Percentiles rank a stretch among this genome's conserved stretches.
Conservation (phyloP, 2,113 vertebrate genomes). For the Nanorana parkeri region DNA sequence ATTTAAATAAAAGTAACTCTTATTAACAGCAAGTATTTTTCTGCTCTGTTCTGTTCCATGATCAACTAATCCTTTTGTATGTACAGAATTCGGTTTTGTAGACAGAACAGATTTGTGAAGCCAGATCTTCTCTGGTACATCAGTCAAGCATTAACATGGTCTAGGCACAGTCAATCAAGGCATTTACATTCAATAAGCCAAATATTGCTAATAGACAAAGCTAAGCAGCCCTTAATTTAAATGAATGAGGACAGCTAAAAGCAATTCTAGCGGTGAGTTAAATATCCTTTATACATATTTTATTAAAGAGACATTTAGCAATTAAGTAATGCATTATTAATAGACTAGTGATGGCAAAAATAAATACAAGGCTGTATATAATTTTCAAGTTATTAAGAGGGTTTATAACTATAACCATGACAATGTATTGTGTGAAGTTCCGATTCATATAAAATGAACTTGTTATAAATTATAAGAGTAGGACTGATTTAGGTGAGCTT, state of each 20-base stretch:
- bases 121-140: background rate
- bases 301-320: background rate
- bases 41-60: background rate
- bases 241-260: background rate
- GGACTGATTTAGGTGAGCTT: too few species aligned
- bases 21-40: background rate
- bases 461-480: too few species aligned
- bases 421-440: too few species aligned
- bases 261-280: background rate
- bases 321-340: background rate
- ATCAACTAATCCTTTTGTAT: background rate
- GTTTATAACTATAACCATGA: too few species aligned
- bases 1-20: background rate
- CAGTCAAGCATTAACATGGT: background rate
- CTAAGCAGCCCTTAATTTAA: slow-evolving; percentile 21
- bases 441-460: too few species aligned
- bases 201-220: slow-evolving; percentile 22
- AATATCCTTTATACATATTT: slow-evolving; percentile 26
- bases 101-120: background rate
- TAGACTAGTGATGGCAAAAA: too few species aligned
- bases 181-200: slow-evolving; percentile 33
- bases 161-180: background rate
- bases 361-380: too few species aligned
- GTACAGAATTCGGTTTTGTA: background rate
- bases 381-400: too few species aligned